Evolutionary conservation across 1,140 invertebrate genomes (phyloP), one percentile per base, ranked within the genome.

Genomic region (Orussus abietinus): DNA sequence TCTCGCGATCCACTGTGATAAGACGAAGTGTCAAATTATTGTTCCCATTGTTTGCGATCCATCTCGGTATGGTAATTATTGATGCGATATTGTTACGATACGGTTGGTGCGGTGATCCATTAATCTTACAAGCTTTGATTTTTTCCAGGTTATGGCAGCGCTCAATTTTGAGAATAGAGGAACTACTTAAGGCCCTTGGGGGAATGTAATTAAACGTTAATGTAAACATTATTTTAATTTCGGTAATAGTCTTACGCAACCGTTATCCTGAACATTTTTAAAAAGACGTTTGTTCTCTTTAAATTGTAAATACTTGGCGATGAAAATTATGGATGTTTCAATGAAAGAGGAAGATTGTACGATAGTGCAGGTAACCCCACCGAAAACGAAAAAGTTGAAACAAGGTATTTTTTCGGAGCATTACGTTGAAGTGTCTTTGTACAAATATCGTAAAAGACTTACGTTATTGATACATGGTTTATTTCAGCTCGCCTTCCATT

Each of bases 401-500:
- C 67, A 70, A 65, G 59, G 66, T 70, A 61, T 31, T 41, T 33
- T 33, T 32, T 14, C 28, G 18, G 18, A 11, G 20, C 29, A 38
- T 42, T 29, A 33, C 11, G 12, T 20, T 25, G 25, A 35, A 21
- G 34, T 45, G 25, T 38, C 36, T 25, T 14, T 11, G 42, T 44
- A 13, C 22, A 49, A 49, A 9, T 22, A 34, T 42, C 21, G 37
- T 36, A 21, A 26, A 30, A 34, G 29, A n/a, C n/a, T n/a, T n/a
- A n/a, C n/a, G n/a, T 38, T 1, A 38, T 38, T 34, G 14, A 10
- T n/a, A 33, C 17, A 42, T n/a, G 11, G 9, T 32, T 20, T 12
- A 33, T 63, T 69, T 39, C 35, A 73, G 70, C 58, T 29, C 61
- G 56, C 33, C 42, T 72, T 7, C 58, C 70, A 18, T 73, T 73